Base-by-base conservation (phyloP, 2,113 vertebrate genomes). In the Tenrec ecaudatus region DNA sequence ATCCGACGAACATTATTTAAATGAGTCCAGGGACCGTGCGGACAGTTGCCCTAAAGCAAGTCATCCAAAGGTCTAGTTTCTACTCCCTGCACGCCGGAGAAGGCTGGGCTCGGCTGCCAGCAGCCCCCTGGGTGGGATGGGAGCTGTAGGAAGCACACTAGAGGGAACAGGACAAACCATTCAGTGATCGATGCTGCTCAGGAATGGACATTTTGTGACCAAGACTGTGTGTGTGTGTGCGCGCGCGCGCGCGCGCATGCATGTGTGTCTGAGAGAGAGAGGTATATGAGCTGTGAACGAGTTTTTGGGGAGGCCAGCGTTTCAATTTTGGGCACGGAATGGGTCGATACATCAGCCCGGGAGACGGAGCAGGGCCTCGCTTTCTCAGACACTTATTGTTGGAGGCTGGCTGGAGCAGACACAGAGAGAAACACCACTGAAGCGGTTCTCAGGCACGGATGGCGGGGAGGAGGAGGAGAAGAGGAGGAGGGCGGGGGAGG, bases 301-400 rank as follows among this genome's bases (percentile, higher is more conserved):
- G 40, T 84, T 75, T 89, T 90, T 80, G 78, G 25, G 58, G 66
- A 80, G 79, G 78, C 43, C 82, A 69, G 71, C 25, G 29, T 88
- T 83, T 36, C 0, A 0, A 53, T 62, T 86, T 62, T 86, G 58
- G 62, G 86, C 95, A 40, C 8, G 1, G 58, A 68, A 89, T 91
- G 66, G 10, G 69, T 78, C 91, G 73, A 5, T 71, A 97, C 92
- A 92, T 86, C 91, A 93, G 96, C 36, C 14, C 15, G 68, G 71
- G 66, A 43, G 85, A 88, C 91, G 82, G 75, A 36, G 29, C 73
- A 38, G 80, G 84, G 69, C 83, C 80, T 60, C 31, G 20, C 53
- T 66, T 91, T 95, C 94, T 86, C 84, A 95, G 80, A 93, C 81
- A 82, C 66, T 62, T 83, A 36, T 82, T 92, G 90, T 92, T 93